Percentiles rank a stretch among this genome's conserved stretches.
phyloP scores from a whole-genome alignment of 1,140 invertebrate species.

The Apis laboriosa region DNA sequence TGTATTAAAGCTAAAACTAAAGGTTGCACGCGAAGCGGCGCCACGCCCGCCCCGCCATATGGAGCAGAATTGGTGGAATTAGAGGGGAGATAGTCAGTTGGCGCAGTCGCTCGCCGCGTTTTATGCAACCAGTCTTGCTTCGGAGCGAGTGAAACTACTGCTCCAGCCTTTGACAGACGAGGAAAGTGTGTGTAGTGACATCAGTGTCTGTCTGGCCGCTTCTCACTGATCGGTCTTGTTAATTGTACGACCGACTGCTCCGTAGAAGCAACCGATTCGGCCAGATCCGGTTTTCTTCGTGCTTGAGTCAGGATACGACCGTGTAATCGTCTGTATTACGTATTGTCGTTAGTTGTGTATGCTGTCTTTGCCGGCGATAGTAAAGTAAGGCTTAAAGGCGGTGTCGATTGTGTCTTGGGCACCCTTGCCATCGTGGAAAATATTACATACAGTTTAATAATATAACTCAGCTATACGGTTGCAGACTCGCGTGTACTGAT shows the following conservation, averaged over 20 bases:
- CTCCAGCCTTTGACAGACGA: slow-evolving; percentile 69
- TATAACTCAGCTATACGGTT: slow-evolving; percentile 37
- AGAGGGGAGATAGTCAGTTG: slow-evolving; percentile 62
- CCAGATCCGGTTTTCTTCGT: slow-evolving; percentile 39
- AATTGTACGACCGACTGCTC: slow-evolving; percentile 29
- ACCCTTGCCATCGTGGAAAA: slow-evolving; percentile 32
- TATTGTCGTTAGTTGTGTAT: slow-evolving; percentile 38
- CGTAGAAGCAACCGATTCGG: slow-evolving; percentile 23
- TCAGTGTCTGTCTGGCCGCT: slow-evolving; percentile 51
- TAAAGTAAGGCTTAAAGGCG: slow-evolving; percentile 45
- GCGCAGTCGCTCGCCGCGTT: slow-evolving; percentile 76
- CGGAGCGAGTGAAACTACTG: slow-evolving; percentile 73
- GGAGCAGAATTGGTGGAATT: slow-evolving; percentile 42
- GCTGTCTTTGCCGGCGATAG: slow-evolving; percentile 53
- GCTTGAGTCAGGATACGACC: slow-evolving; percentile 6
- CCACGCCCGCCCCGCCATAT: slow-evolving; percentile 73
- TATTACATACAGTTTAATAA: slow-evolving; percentile 41
- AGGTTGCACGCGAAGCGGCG: slow-evolving; percentile 64
- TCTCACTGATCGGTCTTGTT: slow-evolving; percentile 35
- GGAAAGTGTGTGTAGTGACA: slow-evolving; percentile 63
- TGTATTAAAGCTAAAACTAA: slow-evolving; percentile 43
- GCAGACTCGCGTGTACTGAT: slow-evolving; percentile 56
- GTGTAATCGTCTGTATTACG: slow-evolving; percentile 24
- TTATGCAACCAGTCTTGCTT: slow-evolving; percentile 79
- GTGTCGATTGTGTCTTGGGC: slow-evolving; percentile 45